Evolutionary conservation across 2,888 invertebrate species (phyloP), one percentile per base, ranked within the genome.

Genomic region (Ophion ventricosus): DNA sequence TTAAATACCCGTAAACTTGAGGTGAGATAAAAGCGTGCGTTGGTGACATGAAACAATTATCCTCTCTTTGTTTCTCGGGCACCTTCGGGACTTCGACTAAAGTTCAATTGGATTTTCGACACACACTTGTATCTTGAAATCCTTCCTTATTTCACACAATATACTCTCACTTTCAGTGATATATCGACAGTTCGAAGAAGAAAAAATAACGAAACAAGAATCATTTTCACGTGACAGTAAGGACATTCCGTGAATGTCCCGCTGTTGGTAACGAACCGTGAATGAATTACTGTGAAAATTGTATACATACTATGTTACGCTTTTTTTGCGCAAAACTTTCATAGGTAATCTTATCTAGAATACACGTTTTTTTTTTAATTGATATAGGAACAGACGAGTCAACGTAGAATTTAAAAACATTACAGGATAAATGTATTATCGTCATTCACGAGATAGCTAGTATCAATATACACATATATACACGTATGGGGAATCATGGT

Each of bases 181-280:
- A 59, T 67, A 73, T 73, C 56, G 61, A 29, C 35, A 69, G 23
- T 17, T 69, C 77, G 76, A 57, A 49, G 56, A 29, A n/a, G n/a
- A 54, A 49, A 11, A 70, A 35, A 40, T 78, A 61, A 82, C 79
- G 25, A 29, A 59, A 59, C 7, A 35, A 74, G 8, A 72, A 54
- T 61, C 25, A 66, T 59, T 82, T 56, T 56, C 29, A 43, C 69
- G 61, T 80, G 26, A 43, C 75, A 49, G 63, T 29, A 57, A 54
- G 63, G 64, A 85, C 57, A 80, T 85, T 85, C 82, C 78, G 78
- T 82, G 84, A 84, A 84, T 84, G 81, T 79, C 61, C 64, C 29
- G 66, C 76, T 57, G 35, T 80, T 63, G 74, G 67, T 73, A 26
- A 74, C 17, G 26, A 17, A 64, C 59, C 54, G 67, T 43, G 17